Evolutionary conservation across 2,888 invertebrate species (phyloP).

Genomic region (Parasteatoda lunata): DNA sequence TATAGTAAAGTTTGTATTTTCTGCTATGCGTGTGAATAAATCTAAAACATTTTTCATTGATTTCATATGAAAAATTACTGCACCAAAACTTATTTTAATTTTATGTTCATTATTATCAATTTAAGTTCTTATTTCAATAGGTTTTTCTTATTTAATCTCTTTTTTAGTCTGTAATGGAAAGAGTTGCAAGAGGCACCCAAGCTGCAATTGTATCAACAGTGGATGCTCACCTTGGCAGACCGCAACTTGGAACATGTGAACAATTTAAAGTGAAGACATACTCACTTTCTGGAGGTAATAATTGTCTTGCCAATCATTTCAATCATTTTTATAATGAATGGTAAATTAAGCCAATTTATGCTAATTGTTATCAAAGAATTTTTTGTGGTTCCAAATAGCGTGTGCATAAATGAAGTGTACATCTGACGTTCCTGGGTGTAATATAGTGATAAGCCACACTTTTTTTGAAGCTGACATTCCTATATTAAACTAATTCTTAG

Average conservation of each 20-base stretch:
- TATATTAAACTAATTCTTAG: too few species aligned
- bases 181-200: constrained; percentile 84
- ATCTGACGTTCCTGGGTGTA: too few species aligned
- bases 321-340: too few species aligned
- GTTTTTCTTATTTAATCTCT: background rate
- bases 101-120: background rate
- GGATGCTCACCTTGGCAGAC: constrained; percentile 84
- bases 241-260: constrained; percentile 88
- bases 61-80: background rate
- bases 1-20: too few species aligned
- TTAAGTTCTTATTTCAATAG: background rate
- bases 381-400: too few species aligned
- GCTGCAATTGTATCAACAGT: constrained; percentile 90
- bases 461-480: too few species aligned
- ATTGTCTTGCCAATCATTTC: background rate
- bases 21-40: background rate
- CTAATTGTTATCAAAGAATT: too few species aligned
- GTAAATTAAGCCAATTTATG: too few species aligned
- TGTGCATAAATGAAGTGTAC: too few species aligned
- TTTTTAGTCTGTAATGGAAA: constrained; percentile 82
- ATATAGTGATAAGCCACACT: too few species aligned
- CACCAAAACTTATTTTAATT: background rate
- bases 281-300: constrained; percentile 73
- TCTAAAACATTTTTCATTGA: background rate
- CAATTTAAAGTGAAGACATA: constrained; percentile 82